Conservation (phyloP, 2,113 vertebrate species). For the Hypocryptadius cinnamomeus region DNA sequence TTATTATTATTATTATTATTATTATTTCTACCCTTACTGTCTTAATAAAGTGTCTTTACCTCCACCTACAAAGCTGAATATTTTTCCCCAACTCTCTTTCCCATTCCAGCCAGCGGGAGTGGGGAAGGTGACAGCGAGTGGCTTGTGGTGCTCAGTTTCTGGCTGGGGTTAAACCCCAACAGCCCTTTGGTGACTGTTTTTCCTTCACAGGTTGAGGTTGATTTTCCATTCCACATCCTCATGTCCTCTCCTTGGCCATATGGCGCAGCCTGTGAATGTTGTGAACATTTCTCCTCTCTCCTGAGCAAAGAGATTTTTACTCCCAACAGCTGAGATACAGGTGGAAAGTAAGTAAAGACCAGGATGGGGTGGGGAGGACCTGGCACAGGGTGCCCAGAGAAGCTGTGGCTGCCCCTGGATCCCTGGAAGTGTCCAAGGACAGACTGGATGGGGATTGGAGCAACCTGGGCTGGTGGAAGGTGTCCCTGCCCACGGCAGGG, state of each 20-base stretch:
- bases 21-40: neutral
- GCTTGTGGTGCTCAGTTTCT: neutral
- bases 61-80: neutral
- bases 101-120: accelerated
- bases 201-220: neutral
- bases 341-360: neutral
- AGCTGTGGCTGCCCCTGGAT: neutral
- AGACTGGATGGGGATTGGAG: accelerated
- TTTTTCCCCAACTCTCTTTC: neutral
- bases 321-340: neutral
- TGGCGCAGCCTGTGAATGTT: neutral
- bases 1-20: too few relatives aligned
- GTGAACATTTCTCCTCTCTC: neutral
- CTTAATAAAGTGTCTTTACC: neutral
- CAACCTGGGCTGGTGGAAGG: accelerated
- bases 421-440: neutral
- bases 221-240: neutral
- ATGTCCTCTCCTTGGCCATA: neutral
- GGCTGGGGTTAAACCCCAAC: neutral
- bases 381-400: neutral
- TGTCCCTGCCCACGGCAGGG: neutral
- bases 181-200: neutral
- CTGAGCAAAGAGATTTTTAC: neutral
- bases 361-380: neutral
- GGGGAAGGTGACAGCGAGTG: accelerated